Evolutionary conservation across 1,140 invertebrate species (phyloP), one percentile per base, ranked within the genome.

Genomic region (silkworm (Bombyx mori)): DNA sequence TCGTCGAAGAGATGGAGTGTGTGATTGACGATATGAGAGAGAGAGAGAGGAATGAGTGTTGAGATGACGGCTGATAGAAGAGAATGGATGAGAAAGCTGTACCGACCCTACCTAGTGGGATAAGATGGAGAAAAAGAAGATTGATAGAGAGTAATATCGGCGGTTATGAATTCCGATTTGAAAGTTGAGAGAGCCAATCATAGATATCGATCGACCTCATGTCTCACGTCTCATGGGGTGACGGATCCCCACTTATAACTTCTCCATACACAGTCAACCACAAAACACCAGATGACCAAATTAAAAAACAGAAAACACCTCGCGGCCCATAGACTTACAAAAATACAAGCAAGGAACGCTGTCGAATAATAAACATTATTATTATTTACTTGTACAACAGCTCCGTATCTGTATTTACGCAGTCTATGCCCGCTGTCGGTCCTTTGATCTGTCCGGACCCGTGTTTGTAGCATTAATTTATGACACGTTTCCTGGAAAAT

Each of bases 401-500:
- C 42, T 44, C 42, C 12, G 10, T 43, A 18, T 4, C 8, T 43
- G 10, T 18, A 18, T 54, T 54, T 44, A 43, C 56, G 44, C 22
- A 51, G 46, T 49, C 60, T 46, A 43, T 56, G 52, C 55, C 49
- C 52, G 44, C 47, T 12, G 51, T 35, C 26, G 26, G 26, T 35
- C 26, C 61, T 59, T 59, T 62, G 61, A 62, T 56, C 44, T 59
- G 61, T 58, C 57, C 61, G 58, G 56, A 56, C 52, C 55, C 52
- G 49, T 62, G 55, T 55, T 57, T 53, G 47, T 58, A 49, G 50
- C 55, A 49, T 62, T 49, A 52, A 62, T 62, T 60, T 62, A 51
- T 51, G 50, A 61, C 56, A 7, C 10, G 18, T 42, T 45, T 61
- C 56, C 58, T 51, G 49, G 54, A 54, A 61, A 61, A 54, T 44